Percentiles rank a stretch among this genome's conserved stretches.
Conservation (phyloP, 2,888 invertebrate species). For the Cylindroiulus punctatus region DNA sequence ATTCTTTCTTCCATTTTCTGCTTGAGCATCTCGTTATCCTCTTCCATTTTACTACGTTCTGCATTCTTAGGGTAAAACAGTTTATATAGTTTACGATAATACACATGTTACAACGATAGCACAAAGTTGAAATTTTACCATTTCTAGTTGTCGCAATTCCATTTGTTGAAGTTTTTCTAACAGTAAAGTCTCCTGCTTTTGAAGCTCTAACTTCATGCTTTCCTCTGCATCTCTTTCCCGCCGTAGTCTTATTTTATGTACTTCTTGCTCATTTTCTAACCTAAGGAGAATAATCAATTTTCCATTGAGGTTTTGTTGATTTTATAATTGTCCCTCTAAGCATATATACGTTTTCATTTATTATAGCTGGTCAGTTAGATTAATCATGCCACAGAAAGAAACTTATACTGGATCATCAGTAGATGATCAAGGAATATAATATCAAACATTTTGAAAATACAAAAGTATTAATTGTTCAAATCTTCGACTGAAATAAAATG, state of each 20-base stretch:
- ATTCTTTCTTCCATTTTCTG: conserved; percentile 62
- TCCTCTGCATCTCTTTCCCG: conserved; percentile 68
- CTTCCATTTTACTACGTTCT: conserved; percentile 56
- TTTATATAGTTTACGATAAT: not conserved
- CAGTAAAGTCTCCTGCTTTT: conserved; percentile 71
- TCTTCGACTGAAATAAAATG: too few species aligned
- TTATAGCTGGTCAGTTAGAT: too few species aligned
- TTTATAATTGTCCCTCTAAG: too few species aligned
- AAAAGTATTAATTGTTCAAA: too few species aligned
- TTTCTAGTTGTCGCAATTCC: conserved; percentile 68
- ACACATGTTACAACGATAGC: not conserved
- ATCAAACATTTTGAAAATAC: too few species aligned
- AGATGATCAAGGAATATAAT: too few species aligned
- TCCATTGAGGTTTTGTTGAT: too few species aligned
- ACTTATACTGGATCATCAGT: too few species aligned
- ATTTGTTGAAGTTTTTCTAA: conserved; percentile 63
- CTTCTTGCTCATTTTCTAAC: conserved; percentile 52
- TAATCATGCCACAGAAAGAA: too few species aligned
- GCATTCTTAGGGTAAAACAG: conserved; percentile 51
- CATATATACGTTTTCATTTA: too few species aligned
- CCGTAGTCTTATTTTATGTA: conserved; percentile 61
- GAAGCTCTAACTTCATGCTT: conserved; percentile 68
- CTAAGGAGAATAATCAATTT: not conserved
- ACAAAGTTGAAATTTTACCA: conserved; percentile 48
- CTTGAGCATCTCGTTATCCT: conserved; percentile 69